Percentiles rank a stretch among this genome's conserved stretches.
Evolutionary conservation across 2,113 vertebrate species (phyloP).

Genomic region (Pholis gunnellus): DNA sequence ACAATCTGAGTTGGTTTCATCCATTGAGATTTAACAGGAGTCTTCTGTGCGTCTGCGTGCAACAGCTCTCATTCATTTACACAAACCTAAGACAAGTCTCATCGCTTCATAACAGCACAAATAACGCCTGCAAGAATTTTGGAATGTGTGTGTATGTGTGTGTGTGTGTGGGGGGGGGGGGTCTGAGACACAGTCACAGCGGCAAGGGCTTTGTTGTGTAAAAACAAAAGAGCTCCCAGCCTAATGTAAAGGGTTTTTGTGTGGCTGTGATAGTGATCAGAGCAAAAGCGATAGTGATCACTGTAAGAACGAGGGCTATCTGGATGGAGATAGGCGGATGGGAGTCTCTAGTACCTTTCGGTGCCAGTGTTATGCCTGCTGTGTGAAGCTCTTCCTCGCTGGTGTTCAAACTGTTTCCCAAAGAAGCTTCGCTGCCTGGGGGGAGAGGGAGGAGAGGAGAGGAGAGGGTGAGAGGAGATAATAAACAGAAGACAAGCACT

Average conservation of each 20-base stretch:
- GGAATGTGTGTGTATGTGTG: neutral
- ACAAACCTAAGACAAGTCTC: conserved; percentile 29
- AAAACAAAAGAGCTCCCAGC: conserved; percentile 68
- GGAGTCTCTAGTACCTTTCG: conserved; percentile 79
- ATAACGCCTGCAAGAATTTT: conserved; percentile 49
- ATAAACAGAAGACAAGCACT: conserved; percentile 43
- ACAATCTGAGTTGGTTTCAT: conserved; percentile 27
- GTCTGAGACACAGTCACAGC: conserved; percentile 42
- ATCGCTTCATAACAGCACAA: conserved; percentile 37
- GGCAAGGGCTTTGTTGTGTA: conserved; percentile 68
- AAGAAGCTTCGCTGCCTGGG: conserved; percentile 83
- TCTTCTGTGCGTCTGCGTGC: conserved; percentile 21
- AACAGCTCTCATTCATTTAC: conserved; percentile 29
- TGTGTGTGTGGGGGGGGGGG: neutral
- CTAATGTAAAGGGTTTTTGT: conserved; percentile 50
- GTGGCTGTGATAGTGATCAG: conserved; percentile 62
- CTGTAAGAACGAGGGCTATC: conserved; percentile 56
- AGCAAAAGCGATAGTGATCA: conserved; percentile 68
- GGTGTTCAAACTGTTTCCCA: conserved; percentile 83
- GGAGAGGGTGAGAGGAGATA: conserved; percentile 26
- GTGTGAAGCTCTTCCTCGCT: conserved; percentile 86
- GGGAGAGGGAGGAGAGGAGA: neutral
- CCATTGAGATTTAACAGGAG: conserved; percentile 30
- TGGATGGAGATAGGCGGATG: conserved; percentile 59
- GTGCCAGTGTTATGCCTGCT: conserved; percentile 70